phyloP scores from a whole-genome alignment of 2,113 vertebrate species.

The Turnix velox region DNA sequence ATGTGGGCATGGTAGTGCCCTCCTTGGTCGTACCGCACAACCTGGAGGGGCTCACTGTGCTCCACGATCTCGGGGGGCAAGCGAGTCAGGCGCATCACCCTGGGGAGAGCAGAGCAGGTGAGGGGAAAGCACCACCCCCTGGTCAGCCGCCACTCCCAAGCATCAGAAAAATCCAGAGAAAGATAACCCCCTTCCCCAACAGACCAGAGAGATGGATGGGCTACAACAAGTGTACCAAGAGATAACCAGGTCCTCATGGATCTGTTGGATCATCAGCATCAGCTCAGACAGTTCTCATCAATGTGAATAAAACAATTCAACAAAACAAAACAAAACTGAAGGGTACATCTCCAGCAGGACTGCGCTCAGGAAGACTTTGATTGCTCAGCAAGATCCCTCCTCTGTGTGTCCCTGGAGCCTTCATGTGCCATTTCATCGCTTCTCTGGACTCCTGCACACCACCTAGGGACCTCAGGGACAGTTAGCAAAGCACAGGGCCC shows the following conservation, averaged over 20 bases:
- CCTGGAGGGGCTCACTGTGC: constrained; percentile 92
- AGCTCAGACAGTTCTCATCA: neutral
- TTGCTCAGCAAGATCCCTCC: constrained; percentile 30
- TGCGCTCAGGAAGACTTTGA: constrained; percentile 2
- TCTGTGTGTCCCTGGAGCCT: constrained; percentile 32
- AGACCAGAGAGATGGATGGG: neutral
- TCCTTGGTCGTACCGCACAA: constrained; percentile 87
- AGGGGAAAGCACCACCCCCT: neutral
- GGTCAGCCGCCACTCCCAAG: neutral
- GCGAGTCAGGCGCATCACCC: constrained; percentile 87
- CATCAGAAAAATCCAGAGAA: neutral
- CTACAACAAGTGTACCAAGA: constrained; percentile 13
- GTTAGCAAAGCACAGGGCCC: constrained; percentile 39
- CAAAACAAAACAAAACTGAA: neutral
- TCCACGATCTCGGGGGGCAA: constrained; percentile 87
- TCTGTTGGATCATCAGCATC: neutral
- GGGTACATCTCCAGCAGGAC: neutral
- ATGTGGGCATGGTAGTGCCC: constrained; percentile 93
- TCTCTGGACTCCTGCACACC: constrained; percentile 39
- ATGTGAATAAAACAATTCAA: neutral
- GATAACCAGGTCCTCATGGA: neutral
- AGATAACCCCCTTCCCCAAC: constrained; percentile 25
- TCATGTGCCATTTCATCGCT: constrained; percentile 3
- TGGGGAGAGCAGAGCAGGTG: constrained; percentile 50
- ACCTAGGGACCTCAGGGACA: constrained; percentile 34